Percentiles rank a stretch among this genome's conserved stretches.
phyloP scores from a whole-genome alignment of 2,888 invertebrate species.

The Pandemis cinnamomeana region DNA sequence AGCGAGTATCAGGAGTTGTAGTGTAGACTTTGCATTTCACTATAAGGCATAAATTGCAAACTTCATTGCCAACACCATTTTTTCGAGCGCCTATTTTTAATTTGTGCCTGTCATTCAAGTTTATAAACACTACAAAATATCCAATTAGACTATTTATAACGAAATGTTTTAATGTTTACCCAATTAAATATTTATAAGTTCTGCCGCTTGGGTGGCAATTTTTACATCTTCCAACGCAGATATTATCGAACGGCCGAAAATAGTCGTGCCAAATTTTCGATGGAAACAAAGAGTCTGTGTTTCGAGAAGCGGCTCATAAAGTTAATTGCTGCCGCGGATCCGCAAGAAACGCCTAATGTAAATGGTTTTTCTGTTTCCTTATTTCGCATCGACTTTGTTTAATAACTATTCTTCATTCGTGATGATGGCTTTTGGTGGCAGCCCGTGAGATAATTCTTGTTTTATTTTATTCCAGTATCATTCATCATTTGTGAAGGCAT shows the following conservation, averaged over 20 bases:
- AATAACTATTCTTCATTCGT: background rate
- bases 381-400: conserved; percentile 6
- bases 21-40: background rate
- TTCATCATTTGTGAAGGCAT: background rate
- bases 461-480: background rate
- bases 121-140: conserved; percentile 8
- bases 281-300: conserved; percentile 69
- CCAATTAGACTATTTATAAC: conserved; percentile 13
- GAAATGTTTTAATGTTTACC: conserved; percentile 14
- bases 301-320: conserved; percentile 57
- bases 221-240: conserved; percentile 33
- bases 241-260: conserved; percentile 67
- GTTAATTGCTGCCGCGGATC: conserved; percentile 68
- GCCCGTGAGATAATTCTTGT: background rate
- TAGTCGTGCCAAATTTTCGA: conserved; percentile 72
- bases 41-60: conserved; percentile 2
- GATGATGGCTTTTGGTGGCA: background rate
- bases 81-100: conserved; percentile 1
- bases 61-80: background rate
- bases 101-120: conserved; percentile 6
- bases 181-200: conserved; percentile 28
- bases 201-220: conserved; percentile 24
- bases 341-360: conserved; percentile 56
- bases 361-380: conserved; percentile 25
- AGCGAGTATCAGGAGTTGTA: background rate